Conservation (phyloP, 2,113 vertebrate genomes). For the Erythrocercus mccallii region DNA sequence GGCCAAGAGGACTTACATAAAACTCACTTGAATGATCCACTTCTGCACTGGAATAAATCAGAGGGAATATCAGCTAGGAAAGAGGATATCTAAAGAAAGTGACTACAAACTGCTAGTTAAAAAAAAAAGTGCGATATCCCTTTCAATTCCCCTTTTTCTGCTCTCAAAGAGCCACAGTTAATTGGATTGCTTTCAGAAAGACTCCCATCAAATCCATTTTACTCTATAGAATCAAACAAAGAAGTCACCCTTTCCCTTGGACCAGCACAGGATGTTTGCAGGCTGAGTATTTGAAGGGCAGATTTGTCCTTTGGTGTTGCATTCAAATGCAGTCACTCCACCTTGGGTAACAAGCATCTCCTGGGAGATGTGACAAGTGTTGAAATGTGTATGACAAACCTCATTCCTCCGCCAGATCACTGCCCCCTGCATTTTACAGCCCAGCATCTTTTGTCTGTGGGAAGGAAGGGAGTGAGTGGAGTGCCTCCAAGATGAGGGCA, state of each 20-base stretch:
- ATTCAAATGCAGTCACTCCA: not conserved
- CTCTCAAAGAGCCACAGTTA: not conserved
- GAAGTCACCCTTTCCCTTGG: not conserved
- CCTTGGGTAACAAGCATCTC: not conserved
- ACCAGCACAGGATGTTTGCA: not conserved
- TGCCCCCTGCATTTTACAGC: not conserved
- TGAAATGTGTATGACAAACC: not conserved
- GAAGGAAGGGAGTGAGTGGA: not conserved
- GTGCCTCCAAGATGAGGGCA: not conserved
- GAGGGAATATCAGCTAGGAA: conserved; percentile 17
- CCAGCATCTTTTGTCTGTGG: not conserved
- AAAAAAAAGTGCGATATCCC: not conserved
- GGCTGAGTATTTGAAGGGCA: not conserved
- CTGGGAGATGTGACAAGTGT: not conserved
- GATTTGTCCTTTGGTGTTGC: not conserved
- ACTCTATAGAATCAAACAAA: not conserved
- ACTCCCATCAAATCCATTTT: not conserved
- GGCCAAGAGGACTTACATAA: conserved; percentile 28
- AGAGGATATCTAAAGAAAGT: conserved; percentile 12
- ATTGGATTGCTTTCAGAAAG: not conserved
- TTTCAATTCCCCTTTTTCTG: not conserved
- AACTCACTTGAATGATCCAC: conserved; percentile 1
- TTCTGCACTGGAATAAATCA: not conserved
- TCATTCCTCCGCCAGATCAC: not conserved
- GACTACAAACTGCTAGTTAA: not conserved